Evolutionary conservation across 2,797 vertebrate species (phyloP), one percentile per base, ranked within the genome.

Genomic region (Trachurus trachurus): DNA sequence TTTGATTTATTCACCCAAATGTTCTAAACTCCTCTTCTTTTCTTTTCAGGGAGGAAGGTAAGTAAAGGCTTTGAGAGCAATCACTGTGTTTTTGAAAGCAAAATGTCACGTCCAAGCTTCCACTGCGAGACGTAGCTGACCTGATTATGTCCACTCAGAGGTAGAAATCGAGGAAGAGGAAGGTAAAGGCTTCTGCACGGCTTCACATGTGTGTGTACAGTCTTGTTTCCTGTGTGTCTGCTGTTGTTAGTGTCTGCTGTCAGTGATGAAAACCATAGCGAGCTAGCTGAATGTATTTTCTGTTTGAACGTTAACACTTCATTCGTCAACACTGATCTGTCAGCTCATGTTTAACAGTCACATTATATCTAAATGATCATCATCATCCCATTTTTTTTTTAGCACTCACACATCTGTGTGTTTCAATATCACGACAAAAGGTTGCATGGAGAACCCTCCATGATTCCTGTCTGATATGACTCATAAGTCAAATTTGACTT

Each of bases 81-180:
- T 66, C 16, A 7, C 26, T 40, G 8, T 52, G 40, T 72, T 19
- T 78, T 60, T 6, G 6, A 62, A 79, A 64, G 49, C 57, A 84
- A 71, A 80, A 56, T 64, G 71, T 76, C 60, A 66, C 74, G 80
- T 74, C 66, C 34, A 29, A 49, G 66, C 60, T 49, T 74, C 49
- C 21, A 21, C 42, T 73, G 37, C 64, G 7, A 17, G 59, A 71
- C 6, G 58, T 34, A 19, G 29, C 86, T 92, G 86, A 90, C 90
- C 87, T 84, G 75, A 88, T 88, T 89, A 69, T 89, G 89, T 94
- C 88, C 88, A 40, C 66, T 78, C 82, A 84, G 88, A 80, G 66
- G 80, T 6, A 73, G 85, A 89, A 73, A 65, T 49, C 12, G 71
- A 70, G 66, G 50, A 60, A 64, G 84, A 80, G 60, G 86, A 89